Conservation (phyloP, 2,113 vertebrate species). For the Kobus ellipsiprymnus region DNA sequence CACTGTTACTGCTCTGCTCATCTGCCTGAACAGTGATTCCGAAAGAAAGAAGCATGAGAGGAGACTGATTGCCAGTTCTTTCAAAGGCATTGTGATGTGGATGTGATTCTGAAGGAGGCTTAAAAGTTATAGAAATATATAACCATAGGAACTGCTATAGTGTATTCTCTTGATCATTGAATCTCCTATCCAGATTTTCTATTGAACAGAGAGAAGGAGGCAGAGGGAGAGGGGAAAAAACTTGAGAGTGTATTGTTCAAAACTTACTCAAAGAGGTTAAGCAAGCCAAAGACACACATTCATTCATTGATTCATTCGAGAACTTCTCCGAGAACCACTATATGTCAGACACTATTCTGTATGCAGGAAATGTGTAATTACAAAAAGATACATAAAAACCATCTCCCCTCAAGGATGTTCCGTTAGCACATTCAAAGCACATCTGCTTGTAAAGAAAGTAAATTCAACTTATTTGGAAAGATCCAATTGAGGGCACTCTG, state of each 20-base stretch:
- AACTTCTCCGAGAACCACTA: not conserved
- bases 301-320: not conserved
- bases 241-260: not conserved
- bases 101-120: not conserved
- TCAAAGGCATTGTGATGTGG: not conserved
- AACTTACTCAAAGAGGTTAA: not conserved
- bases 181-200: not conserved
- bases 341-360: not conserved
- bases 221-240: not conserved
- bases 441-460: not conserved
- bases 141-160: not conserved
- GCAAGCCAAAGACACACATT: not conserved
- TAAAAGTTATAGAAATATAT: not conserved
- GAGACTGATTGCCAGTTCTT: not conserved
- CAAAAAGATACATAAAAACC: not conserved
- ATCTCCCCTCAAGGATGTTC: not conserved
- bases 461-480: not conserved
- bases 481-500: not conserved
- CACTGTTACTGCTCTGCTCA: not conserved
- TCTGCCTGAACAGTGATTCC: not conserved
- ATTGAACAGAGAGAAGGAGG: not conserved
- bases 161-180: not conserved
- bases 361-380: not conserved
- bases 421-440: not conserved
- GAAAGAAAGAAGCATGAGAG: not conserved